Evolutionary conservation across 2,797 vertebrate species (phyloP).

Genomic region (Distichodus sexfasciatus): DNA sequence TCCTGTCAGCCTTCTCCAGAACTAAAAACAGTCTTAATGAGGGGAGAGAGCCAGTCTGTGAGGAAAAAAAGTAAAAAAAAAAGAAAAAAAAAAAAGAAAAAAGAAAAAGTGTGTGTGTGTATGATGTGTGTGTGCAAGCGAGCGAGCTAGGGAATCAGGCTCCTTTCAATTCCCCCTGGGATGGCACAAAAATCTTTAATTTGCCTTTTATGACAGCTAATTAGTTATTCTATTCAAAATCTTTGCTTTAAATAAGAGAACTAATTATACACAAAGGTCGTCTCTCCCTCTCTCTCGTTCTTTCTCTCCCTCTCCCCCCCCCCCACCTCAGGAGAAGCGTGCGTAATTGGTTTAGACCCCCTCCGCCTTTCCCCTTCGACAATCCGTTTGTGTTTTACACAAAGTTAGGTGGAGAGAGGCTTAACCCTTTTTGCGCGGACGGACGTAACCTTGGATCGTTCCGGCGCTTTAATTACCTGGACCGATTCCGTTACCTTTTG

Average conservation of each 20-base stretch:
- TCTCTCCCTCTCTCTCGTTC: constrained; percentile 70
- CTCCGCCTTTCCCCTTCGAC: constrained; percentile 58
- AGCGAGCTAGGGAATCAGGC: constrained; percentile 64
- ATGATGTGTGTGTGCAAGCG: constrained; percentile 43
- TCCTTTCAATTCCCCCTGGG: constrained; percentile 75
- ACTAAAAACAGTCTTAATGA: constrained; percentile 88
- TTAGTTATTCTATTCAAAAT: constrained; percentile 92
- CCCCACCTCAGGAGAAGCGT: constrained; percentile 77
- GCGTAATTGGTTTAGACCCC: constrained; percentile 85
- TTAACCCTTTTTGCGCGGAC: constrained; percentile 60
- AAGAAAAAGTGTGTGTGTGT: constrained; percentile 44
- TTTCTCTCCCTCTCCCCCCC: constrained; percentile 61
- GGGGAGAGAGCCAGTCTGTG: constrained; percentile 64
- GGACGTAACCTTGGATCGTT: neutral
- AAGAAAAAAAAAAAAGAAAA: constrained; percentile 35
- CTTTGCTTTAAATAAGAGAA: constrained; percentile 93
- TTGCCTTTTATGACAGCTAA: constrained; percentile 93
- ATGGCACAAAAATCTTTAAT: constrained; percentile 87
- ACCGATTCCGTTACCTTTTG: constrained; percentile 30
- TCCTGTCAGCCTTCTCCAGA: constrained; percentile 80
- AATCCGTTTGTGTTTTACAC: constrained; percentile 67
- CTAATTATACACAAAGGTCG: constrained; percentile 94
- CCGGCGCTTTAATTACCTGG: constrained; percentile 15
- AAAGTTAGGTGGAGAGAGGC: constrained; percentile 66
- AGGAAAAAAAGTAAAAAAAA: no score